Percentiles rank a stretch among this genome's conserved stretches.
phyloP scores from a whole-genome alignment of 2,113 vertebrate genomes.

The Hepsetus odoe region DNA sequence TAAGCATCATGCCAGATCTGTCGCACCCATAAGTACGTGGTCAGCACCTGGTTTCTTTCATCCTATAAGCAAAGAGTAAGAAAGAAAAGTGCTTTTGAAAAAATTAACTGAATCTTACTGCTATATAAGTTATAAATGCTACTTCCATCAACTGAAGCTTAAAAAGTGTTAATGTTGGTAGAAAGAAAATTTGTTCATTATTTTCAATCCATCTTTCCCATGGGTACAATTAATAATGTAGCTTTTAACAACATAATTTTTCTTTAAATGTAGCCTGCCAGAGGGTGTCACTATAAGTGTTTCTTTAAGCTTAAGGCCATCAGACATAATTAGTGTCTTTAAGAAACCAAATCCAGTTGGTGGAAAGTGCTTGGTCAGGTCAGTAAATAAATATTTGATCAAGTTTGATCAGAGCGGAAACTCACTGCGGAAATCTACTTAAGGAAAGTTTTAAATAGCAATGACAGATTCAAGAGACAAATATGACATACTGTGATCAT shows the following conservation, averaged over 20 bases:
- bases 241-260: no score
- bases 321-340: conserved; percentile 24
- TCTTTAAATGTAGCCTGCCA: not conserved
- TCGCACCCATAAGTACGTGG: conserved; percentile 94
- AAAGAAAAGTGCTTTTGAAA: not conserved
- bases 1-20: conserved; percentile 92
- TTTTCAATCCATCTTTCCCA: no score
- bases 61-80: conserved; percentile 76
- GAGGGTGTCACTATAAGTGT: not conserved
- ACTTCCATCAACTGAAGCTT: no score
- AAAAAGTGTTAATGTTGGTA: no score
- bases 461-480: not conserved
- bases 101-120: not conserved
- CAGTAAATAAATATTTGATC: conserved; percentile 50
- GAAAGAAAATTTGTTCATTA: no score
- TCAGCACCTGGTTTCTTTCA: conserved; percentile 95
- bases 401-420: conserved; percentile 21
- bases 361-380: conserved; percentile 44
- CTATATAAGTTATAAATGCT: no score
- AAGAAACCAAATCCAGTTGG: conserved; percentile 43
- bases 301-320: conserved; percentile 18
- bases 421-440: conserved; percentile 21
- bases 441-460: not conserved
- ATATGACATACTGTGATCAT: not conserved
- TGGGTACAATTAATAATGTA: no score